Base-by-base conservation (phyloP, 1,140 invertebrate genomes). In the Aphelenchoides avenae region DNA sequence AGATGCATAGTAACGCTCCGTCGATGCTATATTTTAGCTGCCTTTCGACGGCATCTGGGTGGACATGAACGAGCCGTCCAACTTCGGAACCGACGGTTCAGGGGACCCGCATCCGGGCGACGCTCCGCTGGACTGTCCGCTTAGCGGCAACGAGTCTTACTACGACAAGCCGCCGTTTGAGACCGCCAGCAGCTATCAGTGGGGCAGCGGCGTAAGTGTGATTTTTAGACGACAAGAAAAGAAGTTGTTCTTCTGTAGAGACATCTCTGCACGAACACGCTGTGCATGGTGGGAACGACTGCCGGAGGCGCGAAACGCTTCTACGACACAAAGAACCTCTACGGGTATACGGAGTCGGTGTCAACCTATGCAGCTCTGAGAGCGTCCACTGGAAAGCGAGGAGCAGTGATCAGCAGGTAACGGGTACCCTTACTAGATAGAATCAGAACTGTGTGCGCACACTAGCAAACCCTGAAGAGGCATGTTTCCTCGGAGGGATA, bases 221-320 rank as follows among this genome's bases (percentile, higher is more conserved):
- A 41, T 3, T 41, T 41, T 3, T 41, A 18, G 26, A 3, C 20
- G 24, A 27, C 5, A 15, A 2, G 15, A 30, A 22, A 5, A 42
- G 5, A 15, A 3, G 6, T n/a, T n/a, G 18, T 18, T 26, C 26
- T 58, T 42, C 15, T 39, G 39, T 18, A 36, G 26, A 56, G 30
- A 5, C 80, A 46, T 27, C 60, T 93, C 6, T 79, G 80, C 18
- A 82, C 80, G 9, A 85, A 85, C 67, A 92, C 90, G 1, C 56
- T 92, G 1, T 93, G 90, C 70, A 88, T 90, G 84, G 85, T 86
- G 57, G 86, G 87, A 0, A 78, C 81, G 61, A 88, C 90, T 57
- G 80, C 84, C 69, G 76, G 80, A 20, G 60, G 71, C 31, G 57
- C 53, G 15, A 33, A 56, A 20, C 47, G 41, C 29, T 53, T 76